Percentiles rank a stretch among this genome's conserved stretches.
Conservation (phyloP, 2,797 vertebrate species). For the Enteromius afrohamiltoni region DNA sequence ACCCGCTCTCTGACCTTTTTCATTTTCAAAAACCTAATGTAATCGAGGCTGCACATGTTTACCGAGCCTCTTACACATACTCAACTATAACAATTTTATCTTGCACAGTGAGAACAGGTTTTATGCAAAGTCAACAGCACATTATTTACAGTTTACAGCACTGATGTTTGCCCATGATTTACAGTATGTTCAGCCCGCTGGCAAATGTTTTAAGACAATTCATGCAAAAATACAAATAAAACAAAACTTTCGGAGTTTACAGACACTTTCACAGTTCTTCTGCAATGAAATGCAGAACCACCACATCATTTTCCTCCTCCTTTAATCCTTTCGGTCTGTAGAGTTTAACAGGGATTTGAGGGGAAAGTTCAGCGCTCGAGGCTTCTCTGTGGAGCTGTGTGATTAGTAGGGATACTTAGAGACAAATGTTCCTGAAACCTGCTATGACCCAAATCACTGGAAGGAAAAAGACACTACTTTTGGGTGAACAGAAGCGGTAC, state of each 20-base stretch:
- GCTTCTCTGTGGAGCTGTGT: constrained; percentile 43
- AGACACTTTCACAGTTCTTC: constrained; percentile 38
- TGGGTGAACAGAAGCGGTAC: constrained; percentile 47
- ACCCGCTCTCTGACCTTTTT: constrained; percentile 16
- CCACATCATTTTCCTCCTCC: background rate
- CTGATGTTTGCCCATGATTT: constrained; percentile 51
- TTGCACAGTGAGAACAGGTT: constrained; percentile 34
- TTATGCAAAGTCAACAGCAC: constrained; percentile 66
- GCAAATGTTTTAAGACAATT: constrained; percentile 53
- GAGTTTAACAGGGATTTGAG: constrained; percentile 26
- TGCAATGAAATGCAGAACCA: constrained; percentile 14
- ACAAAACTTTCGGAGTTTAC: constrained; percentile 15
- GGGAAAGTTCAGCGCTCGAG: constrained; percentile 34
- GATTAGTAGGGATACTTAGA: constrained; percentile 47
- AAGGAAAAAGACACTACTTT: constrained; percentile 51
- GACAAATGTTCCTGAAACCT: constrained; percentile 45
- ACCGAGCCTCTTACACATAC: constrained; percentile 25
- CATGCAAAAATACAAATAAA: constrained; percentile 55
- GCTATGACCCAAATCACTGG: constrained; percentile 49
- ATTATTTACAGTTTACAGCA: constrained; percentile 53
- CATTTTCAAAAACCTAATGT: constrained; percentile 44
- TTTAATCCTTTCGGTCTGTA: constrained; percentile 19
- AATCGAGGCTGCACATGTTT: constrained; percentile 23
- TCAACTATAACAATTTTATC: constrained; percentile 51
- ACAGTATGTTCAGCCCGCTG: constrained; percentile 51